Evolutionary conservation across 2,797 vertebrate species (phyloP).

Genomic region (Leontopithecus rosalia): DNA sequence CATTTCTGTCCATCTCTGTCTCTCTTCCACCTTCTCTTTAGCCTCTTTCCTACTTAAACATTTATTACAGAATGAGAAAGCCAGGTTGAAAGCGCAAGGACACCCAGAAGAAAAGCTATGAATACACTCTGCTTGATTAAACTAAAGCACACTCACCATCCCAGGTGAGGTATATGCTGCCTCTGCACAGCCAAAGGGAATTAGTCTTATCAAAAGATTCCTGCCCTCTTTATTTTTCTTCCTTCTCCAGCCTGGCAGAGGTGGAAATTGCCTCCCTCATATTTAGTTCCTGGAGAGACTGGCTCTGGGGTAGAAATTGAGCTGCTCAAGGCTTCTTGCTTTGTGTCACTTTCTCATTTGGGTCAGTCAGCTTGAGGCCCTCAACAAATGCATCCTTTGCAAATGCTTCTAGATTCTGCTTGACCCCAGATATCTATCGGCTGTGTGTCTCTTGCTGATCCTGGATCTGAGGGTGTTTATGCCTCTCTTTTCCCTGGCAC

Average conservation of each 20-base stretch:
- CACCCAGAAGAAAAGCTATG: conserved; percentile 12
- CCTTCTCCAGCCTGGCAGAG: not conserved
- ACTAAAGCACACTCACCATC: not conserved
- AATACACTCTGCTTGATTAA: not conserved
- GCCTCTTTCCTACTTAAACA: conserved; percentile 47
- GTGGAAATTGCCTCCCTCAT: not conserved
- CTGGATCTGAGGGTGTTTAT: not conserved
- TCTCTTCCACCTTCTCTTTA: conserved; percentile 15
- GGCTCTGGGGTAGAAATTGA: not conserved
- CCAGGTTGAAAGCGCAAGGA: not conserved
- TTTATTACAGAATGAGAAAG: conserved; percentile 30
- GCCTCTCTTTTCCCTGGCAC: not conserved
- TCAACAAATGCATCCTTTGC: not conserved
- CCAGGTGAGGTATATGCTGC: not conserved
- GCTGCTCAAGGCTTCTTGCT: not conserved
- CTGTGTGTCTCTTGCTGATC: not conserved
- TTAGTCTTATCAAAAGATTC: not conserved
- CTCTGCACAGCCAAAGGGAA: not conserved
- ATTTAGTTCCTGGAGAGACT: not conserved
- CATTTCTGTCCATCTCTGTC: not conserved
- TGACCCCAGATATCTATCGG: not conserved
- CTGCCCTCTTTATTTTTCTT: not conserved
- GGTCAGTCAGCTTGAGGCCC: not conserved
- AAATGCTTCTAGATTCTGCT: not conserved
- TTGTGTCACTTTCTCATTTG: not conserved